phyloP scores from a whole-genome alignment of 2,888 invertebrate genomes.

The Listrodromus nycthemerus region DNA sequence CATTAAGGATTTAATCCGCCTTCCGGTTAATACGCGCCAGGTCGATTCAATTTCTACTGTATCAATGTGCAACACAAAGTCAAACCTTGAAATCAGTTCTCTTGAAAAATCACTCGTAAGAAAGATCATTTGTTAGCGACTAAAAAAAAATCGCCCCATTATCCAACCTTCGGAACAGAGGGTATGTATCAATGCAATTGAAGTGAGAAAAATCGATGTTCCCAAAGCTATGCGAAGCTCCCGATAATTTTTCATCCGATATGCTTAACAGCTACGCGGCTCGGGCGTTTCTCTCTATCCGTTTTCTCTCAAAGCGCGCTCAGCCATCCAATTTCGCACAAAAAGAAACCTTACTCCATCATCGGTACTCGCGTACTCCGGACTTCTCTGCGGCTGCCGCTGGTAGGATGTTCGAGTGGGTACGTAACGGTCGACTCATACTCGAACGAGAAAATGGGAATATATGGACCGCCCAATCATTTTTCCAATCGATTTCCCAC shows the following conservation, averaged over 20 bases:
- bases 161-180: background rate
- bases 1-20: too few relatives aligned
- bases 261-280: constrained; percentile 5
- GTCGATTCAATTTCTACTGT: too few relatives aligned
- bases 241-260: constrained; percentile 40
- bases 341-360: constrained; percentile 49
- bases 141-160: background rate
- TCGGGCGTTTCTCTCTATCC: background rate
- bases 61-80: background rate
- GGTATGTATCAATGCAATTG: constrained; percentile 8
- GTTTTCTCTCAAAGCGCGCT: constrained; percentile 2
- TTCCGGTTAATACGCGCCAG: too few relatives aligned
- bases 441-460: constrained; percentile 49
- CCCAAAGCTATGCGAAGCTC: constrained; percentile 39
- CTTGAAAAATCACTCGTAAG: background rate
- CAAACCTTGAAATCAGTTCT: background rate
- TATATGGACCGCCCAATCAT: constrained; percentile 65
- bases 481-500: constrained; percentile 73
- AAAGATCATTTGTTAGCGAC: background rate
- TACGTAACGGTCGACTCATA: constrained; percentile 56
- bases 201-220: constrained; percentile 39
- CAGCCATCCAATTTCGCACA: constrained; percentile 31
- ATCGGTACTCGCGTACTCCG: constrained; percentile 44
- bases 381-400: constrained; percentile 18
- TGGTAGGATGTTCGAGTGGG: constrained; percentile 53